These are phyloP conservation scores for Drosophila putrida DNA, from an alignment of 2,888 invertebrate genomes.

Conservation along the genomic window DNA sequence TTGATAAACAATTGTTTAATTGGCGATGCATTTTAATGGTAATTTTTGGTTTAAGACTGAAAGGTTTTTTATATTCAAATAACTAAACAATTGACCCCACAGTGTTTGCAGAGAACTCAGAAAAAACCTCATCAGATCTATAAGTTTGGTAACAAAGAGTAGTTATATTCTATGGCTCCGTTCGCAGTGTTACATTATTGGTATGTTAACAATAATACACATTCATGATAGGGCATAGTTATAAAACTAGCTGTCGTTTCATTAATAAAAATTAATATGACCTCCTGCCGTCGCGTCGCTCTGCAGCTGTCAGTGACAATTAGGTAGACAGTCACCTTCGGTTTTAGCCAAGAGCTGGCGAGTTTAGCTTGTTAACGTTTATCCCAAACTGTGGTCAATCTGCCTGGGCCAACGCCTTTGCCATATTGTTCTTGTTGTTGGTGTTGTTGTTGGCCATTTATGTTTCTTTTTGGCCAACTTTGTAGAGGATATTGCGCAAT, in stretches of 20 bases:
- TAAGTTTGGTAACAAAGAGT: neutral
- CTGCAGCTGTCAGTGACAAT: slow-evolving; percentile 26
- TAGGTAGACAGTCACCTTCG: slow-evolving; percentile 30
- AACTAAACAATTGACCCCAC: too few relatives aligned
- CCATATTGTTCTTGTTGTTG: slow-evolving; percentile 12
- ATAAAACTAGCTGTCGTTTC: slow-evolving; percentile 24
- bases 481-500: slow-evolving; percentile 50
- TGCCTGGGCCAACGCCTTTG: slow-evolving; percentile 21
- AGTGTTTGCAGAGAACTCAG: too few relatives aligned
- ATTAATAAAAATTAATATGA: slow-evolving; percentile 63
- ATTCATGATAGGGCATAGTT: neutral
- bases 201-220: neutral
- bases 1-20: too few relatives aligned
- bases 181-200: neutral
- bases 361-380: slow-evolving; percentile 16
- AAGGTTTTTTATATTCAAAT: too few relatives aligned
- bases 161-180: neutral
- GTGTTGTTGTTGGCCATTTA: slow-evolving; percentile 21
- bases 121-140: too few relatives aligned
- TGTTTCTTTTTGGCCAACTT: slow-evolving; percentile 22
- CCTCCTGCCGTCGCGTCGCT: slow-evolving; percentile 18
- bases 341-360: neutral
- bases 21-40: too few relatives aligned
- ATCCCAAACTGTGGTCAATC: slow-evolving; percentile 28
- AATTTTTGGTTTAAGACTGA: too few relatives aligned